Percentiles rank a stretch among this genome's conserved stretches.
These are phyloP conservation scores for Albula glossodonta DNA, from an alignment of 2,113 vertebrate genomes.

Conservation along the genomic window DNA sequence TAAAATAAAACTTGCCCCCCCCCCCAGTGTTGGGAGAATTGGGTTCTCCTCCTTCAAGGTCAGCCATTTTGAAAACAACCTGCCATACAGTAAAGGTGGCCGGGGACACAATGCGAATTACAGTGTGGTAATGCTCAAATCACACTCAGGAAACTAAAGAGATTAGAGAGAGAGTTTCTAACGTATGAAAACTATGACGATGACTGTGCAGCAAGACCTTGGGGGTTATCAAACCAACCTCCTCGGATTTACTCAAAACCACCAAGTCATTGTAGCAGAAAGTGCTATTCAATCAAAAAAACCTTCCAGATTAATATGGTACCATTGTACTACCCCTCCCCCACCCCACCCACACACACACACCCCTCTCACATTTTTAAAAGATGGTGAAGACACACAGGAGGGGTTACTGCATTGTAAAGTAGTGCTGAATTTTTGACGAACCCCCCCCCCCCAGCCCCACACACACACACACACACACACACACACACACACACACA, in stretches of 20 bases:
- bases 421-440: no score
- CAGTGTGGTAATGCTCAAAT: neutral
- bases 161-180: no score
- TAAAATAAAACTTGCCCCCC: neutral
- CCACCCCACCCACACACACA: no score
- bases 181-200: no score
- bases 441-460: neutral
- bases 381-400: no score
- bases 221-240: neutral
- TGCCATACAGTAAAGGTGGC: no score
- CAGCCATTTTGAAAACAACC: neutral
- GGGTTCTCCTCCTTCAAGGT: neutral
- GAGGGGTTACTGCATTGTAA: neutral
- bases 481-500: no score
- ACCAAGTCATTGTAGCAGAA: neutral
- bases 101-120: slow-evolving; percentile 13
- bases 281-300: neutral
- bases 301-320: neutral
- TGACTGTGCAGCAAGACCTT: neutral
- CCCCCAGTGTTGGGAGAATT: neutral
- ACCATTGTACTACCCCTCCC: no score
- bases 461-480: no score
- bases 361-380: no score
- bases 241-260: no score
- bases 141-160: no score